Conservation (phyloP, 2,113 vertebrate genomes). For the Perca flavescens region DNA sequence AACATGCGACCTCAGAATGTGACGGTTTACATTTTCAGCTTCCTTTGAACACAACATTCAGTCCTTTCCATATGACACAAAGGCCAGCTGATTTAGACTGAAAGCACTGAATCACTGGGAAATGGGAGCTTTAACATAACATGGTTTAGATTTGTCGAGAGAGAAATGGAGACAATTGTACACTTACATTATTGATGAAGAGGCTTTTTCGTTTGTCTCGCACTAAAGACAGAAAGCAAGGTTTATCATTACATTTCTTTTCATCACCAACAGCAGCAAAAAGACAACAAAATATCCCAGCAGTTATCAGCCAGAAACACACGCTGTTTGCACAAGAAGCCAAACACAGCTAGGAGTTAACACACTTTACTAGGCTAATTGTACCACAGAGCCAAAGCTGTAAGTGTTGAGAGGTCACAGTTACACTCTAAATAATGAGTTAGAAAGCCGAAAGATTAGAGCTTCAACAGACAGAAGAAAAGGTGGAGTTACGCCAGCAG, state of each 20-base stretch:
- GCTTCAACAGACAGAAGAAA: background rate
- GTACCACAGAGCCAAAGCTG: background rate
- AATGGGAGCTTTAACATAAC: background rate
- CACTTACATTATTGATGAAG: slow-evolving; percentile 83
- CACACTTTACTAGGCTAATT: background rate
- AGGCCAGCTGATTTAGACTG: background rate
- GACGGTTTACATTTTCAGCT: background rate
- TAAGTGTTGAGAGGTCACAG: background rate
- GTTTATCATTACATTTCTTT: background rate
- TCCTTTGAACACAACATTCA: background rate
- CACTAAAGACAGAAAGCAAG: slow-evolving; percentile 63
- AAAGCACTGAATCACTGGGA: background rate
- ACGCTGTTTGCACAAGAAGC: background rate
- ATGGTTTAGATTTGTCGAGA: background rate
- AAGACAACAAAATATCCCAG: background rate
- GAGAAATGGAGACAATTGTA: background rate
- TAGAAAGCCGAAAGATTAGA: background rate
- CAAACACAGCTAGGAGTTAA: background rate
- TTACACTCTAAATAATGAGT: background rate
- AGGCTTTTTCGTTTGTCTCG: slow-evolving; percentile 82
- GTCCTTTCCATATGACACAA: background rate
- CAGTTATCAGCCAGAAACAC: background rate
- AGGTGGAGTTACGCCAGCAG: slow-evolving; percentile 32
- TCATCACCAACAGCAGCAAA: background rate
- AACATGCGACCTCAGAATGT: background rate